A percentile compares a stretch with the other conserved stretches of the same genome.
These are phyloP conservation scores for Paratilapia polleni DNA, from an alignment of 2,113 vertebrate genomes.

Conservation along the genomic window DNA sequence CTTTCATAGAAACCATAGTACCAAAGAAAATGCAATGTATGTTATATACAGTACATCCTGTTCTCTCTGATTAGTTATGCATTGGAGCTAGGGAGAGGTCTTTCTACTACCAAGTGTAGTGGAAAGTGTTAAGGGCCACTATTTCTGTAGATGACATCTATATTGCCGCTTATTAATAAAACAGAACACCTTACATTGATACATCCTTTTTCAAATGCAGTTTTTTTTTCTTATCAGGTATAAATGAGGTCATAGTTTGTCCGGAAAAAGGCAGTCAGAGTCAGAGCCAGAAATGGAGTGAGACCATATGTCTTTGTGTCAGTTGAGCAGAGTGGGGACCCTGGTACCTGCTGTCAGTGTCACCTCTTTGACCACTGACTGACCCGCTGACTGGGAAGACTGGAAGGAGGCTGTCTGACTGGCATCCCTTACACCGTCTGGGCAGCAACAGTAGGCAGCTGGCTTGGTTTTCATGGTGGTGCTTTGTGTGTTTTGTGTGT, in stretches of 20 bases:
- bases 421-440: constrained; percentile 43
- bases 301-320: constrained; percentile 64
- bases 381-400: constrained; percentile 44
- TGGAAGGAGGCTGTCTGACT: constrained; percentile 53
- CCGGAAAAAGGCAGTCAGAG: neutral
- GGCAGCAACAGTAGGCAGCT: constrained; percentile 39
- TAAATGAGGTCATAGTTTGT: neutral
- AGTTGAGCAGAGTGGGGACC: constrained; percentile 20
- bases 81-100: neutral
- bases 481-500: neutral
- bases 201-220: neutral
- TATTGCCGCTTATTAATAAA: neutral
- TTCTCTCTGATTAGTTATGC: neutral
- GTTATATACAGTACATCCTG: neutral
- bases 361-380: constrained; percentile 63
- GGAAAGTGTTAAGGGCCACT: neutral
- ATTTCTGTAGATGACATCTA: neutral
- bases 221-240: neutral
- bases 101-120: fast-evolving
- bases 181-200: neutral
- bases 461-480: neutral
- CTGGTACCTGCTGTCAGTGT: constrained; percentile 59
- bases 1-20: neutral
- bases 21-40: neutral
- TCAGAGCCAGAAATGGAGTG: constrained; percentile 48